Evolutionary conservation across 2,113 vertebrate genomes (phyloP).

Genomic region (Corythornis vintsioides): DNA sequence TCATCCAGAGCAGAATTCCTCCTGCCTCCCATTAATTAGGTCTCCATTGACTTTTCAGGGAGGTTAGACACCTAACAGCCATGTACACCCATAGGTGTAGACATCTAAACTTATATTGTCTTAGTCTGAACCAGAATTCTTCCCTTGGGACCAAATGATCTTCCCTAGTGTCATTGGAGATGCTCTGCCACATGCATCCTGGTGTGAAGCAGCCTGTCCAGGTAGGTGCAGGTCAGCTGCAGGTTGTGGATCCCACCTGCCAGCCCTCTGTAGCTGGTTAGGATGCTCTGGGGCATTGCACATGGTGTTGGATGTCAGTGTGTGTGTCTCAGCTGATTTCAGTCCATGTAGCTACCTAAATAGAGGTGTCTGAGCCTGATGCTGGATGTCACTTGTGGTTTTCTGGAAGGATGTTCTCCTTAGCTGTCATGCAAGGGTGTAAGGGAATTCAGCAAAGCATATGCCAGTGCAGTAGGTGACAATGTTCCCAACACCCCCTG

Average conservation of each 20-base stretch:
- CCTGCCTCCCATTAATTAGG: neutral
- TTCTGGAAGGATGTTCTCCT: neutral
- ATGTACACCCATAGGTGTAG: neutral
- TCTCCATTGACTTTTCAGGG: neutral
- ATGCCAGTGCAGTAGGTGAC: neutral
- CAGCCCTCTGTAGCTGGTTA: neutral
- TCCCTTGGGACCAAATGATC: neutral
- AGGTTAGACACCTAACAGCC: neutral
- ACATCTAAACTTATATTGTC: neutral
- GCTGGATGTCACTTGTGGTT: neutral
- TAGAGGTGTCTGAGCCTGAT: neutral
- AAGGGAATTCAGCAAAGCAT: neutral
- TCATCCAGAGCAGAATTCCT: neutral
- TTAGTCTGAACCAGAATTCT: neutral
- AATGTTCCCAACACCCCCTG: neutral
- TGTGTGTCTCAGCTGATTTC: neutral
- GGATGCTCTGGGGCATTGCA: neutral
- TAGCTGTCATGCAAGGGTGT: neutral
- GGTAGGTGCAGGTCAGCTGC: neutral
- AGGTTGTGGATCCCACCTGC: neutral
- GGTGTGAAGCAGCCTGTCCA: neutral
- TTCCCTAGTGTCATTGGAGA: neutral
- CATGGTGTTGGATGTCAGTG: fast-evolving
- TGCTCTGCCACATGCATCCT: neutral
- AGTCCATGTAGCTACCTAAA: neutral